Evolutionary conservation across 2,113 vertebrate species (phyloP), one percentile per base, ranked within the genome.

Genomic region (Heterotilapia buettikoferi): DNA sequence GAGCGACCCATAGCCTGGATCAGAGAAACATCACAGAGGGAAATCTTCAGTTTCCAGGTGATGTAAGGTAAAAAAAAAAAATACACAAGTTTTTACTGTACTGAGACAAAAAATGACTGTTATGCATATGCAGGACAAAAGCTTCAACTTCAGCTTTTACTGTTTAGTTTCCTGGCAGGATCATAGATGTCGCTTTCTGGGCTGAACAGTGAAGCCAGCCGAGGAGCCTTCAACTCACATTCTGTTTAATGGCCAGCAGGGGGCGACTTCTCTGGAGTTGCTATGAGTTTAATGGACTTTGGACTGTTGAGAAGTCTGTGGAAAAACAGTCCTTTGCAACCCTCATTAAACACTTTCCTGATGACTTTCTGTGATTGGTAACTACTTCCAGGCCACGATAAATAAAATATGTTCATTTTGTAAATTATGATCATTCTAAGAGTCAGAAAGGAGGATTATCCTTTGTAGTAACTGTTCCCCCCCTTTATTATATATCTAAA

Each of bases 1-100:
- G 98, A 96, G 19, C 98, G 98, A 5, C 97, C 97, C 93, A 98
- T 97, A 3, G 96, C 97, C 98, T 99, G 93, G 57, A 68, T 57
- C 56, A 91, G 82, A 33, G 9, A 84, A 66, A 80, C 21, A 80
- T n/a, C 33, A 68, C 50, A 87, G 7, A 38, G 8, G 68, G 19
- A 80, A 12, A 45, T 47, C 19, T 61, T 85, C 53, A 73, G 7
- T 61, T 56, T 71, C 73, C 79, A 78, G 7, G 31, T 50, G 19
- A 59, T 66, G 50, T 29, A 40, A 40, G 16, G 21, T 29, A 50
- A 50, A 78, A 78, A 76, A 45, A 76, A 78, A 5, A 19, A 47
- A 31, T 4, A 76, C 9, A 78, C 14, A 50, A 3, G 43, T 31
- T 78, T 50, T 50, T 78, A 78, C 45, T 78, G 0, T 3, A 52